A percentile compares a stretch with the other conserved stretches of the same genome.
phyloP scores from a whole-genome alignment of 2,797 vertebrate genomes.

The Clarias fuscus region DNA sequence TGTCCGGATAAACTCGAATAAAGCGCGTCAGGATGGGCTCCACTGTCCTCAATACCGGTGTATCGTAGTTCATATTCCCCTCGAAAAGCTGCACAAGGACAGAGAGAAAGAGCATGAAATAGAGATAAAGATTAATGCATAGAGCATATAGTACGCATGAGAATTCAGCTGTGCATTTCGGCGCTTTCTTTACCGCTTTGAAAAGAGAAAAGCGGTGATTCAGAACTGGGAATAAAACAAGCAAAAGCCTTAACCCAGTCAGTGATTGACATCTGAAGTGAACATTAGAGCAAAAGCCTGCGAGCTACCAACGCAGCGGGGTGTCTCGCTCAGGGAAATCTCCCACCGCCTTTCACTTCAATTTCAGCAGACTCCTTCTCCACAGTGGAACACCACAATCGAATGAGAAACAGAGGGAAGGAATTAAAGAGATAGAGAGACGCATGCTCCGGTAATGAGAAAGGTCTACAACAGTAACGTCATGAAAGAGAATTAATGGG shows the following conservation, averaged over 20 bases:
- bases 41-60: constrained; percentile 88
- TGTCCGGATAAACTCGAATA: constrained; percentile 91
- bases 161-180: constrained; percentile 14
- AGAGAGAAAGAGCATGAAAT: constrained; percentile 7
- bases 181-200: neutral
- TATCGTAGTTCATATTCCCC: constrained; percentile 97
- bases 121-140: constrained; percentile 16
- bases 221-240: constrained; percentile 35
- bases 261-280: constrained; percentile 29
- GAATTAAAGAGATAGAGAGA: constrained; percentile 25
- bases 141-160: neutral
- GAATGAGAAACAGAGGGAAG: constrained; percentile 30
- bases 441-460: constrained; percentile 36
- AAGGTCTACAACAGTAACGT: constrained; percentile 37
- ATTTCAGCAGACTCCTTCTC: constrained; percentile 42
- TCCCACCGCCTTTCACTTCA: constrained; percentile 32
- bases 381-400: constrained; percentile 28
- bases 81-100: constrained; percentile 84
- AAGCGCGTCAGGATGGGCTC: constrained; percentile 86
- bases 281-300: constrained; percentile 30
- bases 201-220: constrained; percentile 22
- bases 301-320: constrained; percentile 38
- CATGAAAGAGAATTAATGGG: constrained; percentile 53
- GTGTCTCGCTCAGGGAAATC: constrained; percentile 28
- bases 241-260: constrained; percentile 18